Base-by-base conservation (phyloP, 2,888 invertebrate genomes). In the Hirtodrosophila histrioides region DNA sequence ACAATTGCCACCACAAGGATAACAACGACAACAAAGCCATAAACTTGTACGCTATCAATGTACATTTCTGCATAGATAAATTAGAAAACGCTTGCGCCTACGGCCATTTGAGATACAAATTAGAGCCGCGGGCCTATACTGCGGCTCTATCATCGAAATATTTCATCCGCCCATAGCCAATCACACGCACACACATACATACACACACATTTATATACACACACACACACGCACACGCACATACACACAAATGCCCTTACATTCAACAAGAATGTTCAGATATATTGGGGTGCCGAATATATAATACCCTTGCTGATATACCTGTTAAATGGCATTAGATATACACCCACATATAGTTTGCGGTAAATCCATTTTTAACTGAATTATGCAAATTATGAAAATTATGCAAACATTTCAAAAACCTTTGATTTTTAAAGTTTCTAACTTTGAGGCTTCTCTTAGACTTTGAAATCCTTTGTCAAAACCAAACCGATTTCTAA, bases 41-140 rank as follows among this genome's bases (percentile, higher is more conserved):
- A 86, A 84, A 84, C 83, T 78, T 81, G 85, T 78, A 63, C 66
- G 64, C 76, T 72, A 81, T 81, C 83, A 86, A 78, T 85, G 75
- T 67, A 75, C 69, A 85, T 82, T 86, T 75, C 70, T 68, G 79
- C 87, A 78, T 78, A 87, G 87, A 84, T 84, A 84, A 84, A 86
- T 84, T 83, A 69, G 67, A 75, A 75, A 81, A 75, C 67, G 70
- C 74, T 67, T 51, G 63, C 64, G 66, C 68, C 63, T 64, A 69
- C 63, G 57, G 70, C 69, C 79, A 77, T 70, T 83, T 69, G 56
- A 66, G 77, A 66, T 82, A 84, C 84, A 84, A 84, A 87, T 85
- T 85, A 86, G 86, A 83, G 69, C 67, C 63, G 82, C 77, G 69
- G 62, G 71, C 61, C 62, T 48, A 49, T 57, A 69, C 44, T 45